These are phyloP conservation scores for Laticauda laticaudata DNA, from an alignment of 2,113 vertebrate species.

Conservation along the genomic window DNA sequence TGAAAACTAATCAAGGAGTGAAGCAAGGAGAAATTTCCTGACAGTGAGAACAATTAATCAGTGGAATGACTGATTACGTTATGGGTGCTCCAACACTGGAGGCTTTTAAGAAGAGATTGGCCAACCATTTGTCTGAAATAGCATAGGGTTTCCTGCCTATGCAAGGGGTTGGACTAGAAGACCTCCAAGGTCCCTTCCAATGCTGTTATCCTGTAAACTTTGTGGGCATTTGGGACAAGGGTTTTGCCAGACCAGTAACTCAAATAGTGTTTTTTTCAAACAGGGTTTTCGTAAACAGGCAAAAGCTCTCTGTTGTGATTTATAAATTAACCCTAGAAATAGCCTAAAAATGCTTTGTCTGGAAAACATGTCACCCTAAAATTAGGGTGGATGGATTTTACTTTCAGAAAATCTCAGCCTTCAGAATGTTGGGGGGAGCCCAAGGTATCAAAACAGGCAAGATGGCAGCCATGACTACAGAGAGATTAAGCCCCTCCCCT, in stretches of 20 bases:
- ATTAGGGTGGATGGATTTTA: background rate
- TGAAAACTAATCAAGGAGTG: background rate
- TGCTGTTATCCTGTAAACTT: background rate
- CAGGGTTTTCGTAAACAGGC: background rate
- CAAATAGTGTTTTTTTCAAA: background rate
- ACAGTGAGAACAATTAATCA: background rate
- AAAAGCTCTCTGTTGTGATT: background rate
- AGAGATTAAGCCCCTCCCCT: background rate
- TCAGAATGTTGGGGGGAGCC: background rate
- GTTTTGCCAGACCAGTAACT: background rate
- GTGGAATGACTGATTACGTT: background rate
- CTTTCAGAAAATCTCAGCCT: background rate
- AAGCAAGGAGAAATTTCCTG: background rate
- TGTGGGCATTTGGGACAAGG: background rate
- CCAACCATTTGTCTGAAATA: fast-evolving
- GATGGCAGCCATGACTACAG: background rate
- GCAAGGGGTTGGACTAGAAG: background rate
- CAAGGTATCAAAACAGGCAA: background rate
- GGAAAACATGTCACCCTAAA: background rate
- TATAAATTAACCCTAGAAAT: background rate
- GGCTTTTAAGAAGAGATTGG: background rate
- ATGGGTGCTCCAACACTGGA: background rate
- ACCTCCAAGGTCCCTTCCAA: background rate
- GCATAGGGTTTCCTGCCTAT: fast-evolving
- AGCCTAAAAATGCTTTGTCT: background rate